phyloP scores from a whole-genome alignment of 2,888 invertebrate species.

The Ametastegia equiseti region DNA sequence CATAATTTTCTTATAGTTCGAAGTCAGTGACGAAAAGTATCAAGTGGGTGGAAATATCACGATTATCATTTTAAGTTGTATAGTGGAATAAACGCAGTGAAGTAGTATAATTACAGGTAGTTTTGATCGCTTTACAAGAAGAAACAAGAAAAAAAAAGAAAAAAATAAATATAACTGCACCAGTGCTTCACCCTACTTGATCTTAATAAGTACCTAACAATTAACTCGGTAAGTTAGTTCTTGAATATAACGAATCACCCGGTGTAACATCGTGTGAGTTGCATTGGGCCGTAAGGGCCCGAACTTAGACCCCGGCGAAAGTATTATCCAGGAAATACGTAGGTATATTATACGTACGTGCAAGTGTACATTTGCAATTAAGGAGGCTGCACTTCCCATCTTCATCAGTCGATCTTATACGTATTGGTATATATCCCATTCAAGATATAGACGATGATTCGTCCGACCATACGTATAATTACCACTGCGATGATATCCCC shows the following conservation, averaged over 20 bases:
- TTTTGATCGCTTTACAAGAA: not conserved
- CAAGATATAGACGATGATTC: not conserved
- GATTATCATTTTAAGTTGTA: not conserved
- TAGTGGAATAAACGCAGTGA: not conserved
- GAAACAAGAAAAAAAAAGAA: no score
- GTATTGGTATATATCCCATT: not conserved
- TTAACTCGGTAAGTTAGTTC: not conserved
- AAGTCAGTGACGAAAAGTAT: not conserved
- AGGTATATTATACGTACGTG: not conserved
- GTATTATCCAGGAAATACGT: slow-evolving; percentile 43
- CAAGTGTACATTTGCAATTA: slow-evolving; percentile 25
- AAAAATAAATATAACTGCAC: no score
- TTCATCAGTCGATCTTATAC: slow-evolving; percentile 5
- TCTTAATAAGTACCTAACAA: not conserved
- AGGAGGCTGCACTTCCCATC: slow-evolving; percentile 25
- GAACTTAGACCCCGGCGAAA: slow-evolving; percentile 47
- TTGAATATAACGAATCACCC: slow-evolving; percentile 26
- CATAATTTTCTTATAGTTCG: not conserved
- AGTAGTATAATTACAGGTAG: not conserved
- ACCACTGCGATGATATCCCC: not conserved
- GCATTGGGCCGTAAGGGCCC: slow-evolving; percentile 37
- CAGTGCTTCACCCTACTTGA: not conserved
- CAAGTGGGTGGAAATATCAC: not conserved
- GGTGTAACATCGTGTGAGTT: slow-evolving; percentile 4
- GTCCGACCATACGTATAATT: slow-evolving; percentile 18